A percentile compares a stretch with the other conserved stretches of the same genome.
Conservation (phyloP, 2,113 vertebrate genomes). For the Callocephalon fimbriatum region DNA sequence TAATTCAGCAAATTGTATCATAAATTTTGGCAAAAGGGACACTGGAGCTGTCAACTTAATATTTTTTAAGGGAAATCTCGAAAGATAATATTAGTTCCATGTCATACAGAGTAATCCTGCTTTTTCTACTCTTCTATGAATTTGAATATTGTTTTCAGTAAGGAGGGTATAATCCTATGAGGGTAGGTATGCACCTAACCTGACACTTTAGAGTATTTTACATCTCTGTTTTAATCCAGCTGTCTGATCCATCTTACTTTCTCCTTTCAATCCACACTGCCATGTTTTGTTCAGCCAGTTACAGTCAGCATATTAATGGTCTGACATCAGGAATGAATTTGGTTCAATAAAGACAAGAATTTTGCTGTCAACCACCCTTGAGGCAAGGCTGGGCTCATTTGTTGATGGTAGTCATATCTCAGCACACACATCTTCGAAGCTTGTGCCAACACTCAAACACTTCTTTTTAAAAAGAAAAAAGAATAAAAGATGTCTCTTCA, state of each 20-base stretch:
- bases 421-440: not conserved
- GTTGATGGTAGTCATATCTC: not conserved
- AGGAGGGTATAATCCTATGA: not conserved
- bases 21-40: constrained; percentile 63
- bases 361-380: not conserved
- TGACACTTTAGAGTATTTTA: not conserved
- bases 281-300: not conserved
- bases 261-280: not conserved
- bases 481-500: not conserved
- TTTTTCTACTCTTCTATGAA: constrained; percentile 20
- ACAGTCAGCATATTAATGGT: not conserved
- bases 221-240: not conserved
- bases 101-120: constrained; percentile 18
- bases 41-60: constrained; percentile 20
- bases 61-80: constrained; percentile 51
- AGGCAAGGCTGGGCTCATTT: not conserved
- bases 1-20: constrained; percentile 69
- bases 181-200: not conserved
- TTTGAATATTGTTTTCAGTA: constrained; percentile 20
- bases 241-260: not conserved
- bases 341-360: not conserved
- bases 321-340: not conserved
- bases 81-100: constrained; percentile 40
- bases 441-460: not conserved
- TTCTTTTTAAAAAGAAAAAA: not conserved